phyloP scores from a whole-genome alignment of 2,797 vertebrate genomes.

The Gambusia yucatana region DNA sequence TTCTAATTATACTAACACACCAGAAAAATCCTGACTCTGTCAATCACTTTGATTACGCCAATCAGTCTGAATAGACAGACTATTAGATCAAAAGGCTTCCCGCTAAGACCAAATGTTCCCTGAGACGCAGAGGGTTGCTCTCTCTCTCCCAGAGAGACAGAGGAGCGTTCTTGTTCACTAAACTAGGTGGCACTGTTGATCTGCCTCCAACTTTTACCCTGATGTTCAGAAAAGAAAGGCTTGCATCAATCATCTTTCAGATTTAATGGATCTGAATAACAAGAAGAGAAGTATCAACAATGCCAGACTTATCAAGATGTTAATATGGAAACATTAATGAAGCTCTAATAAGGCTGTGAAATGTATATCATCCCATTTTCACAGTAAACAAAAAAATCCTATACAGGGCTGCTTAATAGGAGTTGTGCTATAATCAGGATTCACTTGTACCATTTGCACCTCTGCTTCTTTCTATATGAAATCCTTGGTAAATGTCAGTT shows the following conservation, averaged over 20 bases:
- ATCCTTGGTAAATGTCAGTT: conserved; percentile 34
- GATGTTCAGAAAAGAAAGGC: background rate
- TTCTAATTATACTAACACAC: background rate
- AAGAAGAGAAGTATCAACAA: background rate
- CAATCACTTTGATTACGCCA: conserved; percentile 33
- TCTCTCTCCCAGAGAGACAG: background rate
- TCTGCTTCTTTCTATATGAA: conserved; percentile 14
- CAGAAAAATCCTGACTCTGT: conserved; percentile 14
- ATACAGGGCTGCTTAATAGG: background rate
- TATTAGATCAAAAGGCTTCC: conserved; percentile 10
- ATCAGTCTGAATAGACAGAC: conserved; percentile 22
- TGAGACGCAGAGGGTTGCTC: background rate
- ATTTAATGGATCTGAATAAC: background rate
- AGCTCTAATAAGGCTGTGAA: background rate
- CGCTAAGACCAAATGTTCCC: conserved; percentile 11
- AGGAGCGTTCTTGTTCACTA: background rate
- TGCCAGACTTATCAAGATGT: background rate
- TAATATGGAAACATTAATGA: background rate
- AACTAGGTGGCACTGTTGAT: conserved; percentile 69
- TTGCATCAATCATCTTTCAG: background rate
- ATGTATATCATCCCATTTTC: background rate
- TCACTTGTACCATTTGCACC: conserved; percentile 10
- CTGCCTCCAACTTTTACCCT: conserved; percentile 10
- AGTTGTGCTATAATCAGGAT: background rate
- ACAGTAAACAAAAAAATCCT: background rate